Percentiles rank a stretch among this genome's conserved stretches.
These are phyloP conservation scores for Umimayanthus kanabou DNA, from an alignment of 92 coral and sea anemone species.

Conservation along the genomic window DNA sequence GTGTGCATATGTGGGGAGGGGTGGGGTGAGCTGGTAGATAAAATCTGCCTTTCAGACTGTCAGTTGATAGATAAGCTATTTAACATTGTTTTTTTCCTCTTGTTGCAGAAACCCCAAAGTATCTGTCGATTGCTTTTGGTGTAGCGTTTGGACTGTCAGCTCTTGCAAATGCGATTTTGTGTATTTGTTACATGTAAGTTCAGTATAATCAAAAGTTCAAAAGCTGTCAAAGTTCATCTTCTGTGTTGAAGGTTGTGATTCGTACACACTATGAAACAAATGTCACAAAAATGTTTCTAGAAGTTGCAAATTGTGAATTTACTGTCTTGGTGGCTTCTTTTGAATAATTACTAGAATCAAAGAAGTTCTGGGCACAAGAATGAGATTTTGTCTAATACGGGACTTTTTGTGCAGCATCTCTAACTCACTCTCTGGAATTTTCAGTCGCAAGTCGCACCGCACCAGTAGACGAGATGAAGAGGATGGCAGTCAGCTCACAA, in stretches of 20 bases:
- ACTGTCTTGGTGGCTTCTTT: background rate
- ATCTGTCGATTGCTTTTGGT: conserved; percentile 8
- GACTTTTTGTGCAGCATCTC: too few relatives aligned
- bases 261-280: too few relatives aligned
- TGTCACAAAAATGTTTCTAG: too few relatives aligned
- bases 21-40: too few relatives aligned
- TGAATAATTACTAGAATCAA: background rate
- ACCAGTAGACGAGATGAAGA: background rate
- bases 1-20: too few relatives aligned
- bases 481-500: background rate
- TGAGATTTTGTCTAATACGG: background rate
- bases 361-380: background rate
- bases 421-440: background rate
- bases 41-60: too few relatives aligned
- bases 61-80: too few relatives aligned
- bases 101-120: background rate
- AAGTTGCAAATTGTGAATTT: too few relatives aligned
- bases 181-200: background rate
- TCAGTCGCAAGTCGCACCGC: background rate
- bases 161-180: background rate
- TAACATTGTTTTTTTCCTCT: too few relatives aligned
- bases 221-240: too few relatives aligned
- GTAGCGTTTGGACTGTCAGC: background rate
- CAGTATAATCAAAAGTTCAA: too few relatives aligned
- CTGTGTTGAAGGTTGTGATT: too few relatives aligned